A percentile compares a stretch with the other conserved stretches of the same genome.
These are phyloP conservation scores for Uloborus diversus DNA, from an alignment of 1,140 invertebrate species.

Conservation along the genomic window DNA sequence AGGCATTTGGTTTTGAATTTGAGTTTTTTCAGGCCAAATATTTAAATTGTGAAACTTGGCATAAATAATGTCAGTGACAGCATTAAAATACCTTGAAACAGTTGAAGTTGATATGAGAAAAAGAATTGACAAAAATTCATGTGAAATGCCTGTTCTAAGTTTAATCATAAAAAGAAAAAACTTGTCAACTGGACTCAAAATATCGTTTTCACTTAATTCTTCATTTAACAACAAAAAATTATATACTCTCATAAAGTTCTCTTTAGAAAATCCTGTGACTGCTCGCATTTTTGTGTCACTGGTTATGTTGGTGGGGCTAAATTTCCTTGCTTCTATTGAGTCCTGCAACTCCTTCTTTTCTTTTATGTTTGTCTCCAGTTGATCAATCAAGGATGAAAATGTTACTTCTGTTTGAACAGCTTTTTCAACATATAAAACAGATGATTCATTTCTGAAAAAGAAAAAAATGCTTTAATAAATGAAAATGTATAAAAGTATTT, in stretches of 20 bases:
- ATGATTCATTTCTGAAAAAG: no score
- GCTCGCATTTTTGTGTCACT: background rate
- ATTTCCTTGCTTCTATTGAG: background rate
- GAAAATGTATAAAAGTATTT: no score
- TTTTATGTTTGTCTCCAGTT: no score
- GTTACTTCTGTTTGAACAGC: no score
- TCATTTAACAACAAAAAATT: background rate
- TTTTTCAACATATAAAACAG: no score
- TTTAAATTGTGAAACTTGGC: background rate
- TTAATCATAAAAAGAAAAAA: background rate
- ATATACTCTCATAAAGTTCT: background rate
- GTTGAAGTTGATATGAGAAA: slow-evolving; percentile 1
- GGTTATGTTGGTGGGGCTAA: background rate
- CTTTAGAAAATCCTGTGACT: background rate
- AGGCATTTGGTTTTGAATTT: background rate
- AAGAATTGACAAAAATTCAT: background rate
- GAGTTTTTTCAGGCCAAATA: background rate
- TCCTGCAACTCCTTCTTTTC: no score
- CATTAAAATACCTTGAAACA: background rate
- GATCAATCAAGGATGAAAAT: no score
- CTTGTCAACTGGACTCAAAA: background rate
- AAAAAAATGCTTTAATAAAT: no score
- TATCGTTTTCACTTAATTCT: background rate
- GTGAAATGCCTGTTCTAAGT: background rate
- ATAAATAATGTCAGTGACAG: background rate